Evolutionary conservation across 2,888 invertebrate species (phyloP).

Genomic region (Diogma glabrata): DNA sequence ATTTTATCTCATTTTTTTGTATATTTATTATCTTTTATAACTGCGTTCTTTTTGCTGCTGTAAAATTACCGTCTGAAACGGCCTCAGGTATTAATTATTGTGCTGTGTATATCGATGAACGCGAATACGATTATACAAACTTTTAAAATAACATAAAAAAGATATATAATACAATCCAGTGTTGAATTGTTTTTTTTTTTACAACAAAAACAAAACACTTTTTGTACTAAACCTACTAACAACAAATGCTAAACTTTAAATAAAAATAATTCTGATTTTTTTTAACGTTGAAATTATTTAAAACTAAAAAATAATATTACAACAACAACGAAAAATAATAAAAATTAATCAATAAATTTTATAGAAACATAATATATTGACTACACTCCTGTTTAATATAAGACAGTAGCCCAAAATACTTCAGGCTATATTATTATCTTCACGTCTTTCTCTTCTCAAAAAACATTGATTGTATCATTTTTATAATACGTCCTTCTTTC

Average conservation of each 20-base stretch:
- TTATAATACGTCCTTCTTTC: slow-evolving; percentile 8
- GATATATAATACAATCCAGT: slow-evolving; percentile 5
- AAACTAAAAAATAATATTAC: neutral
- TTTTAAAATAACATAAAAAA: neutral
- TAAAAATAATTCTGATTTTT: too few species aligned
- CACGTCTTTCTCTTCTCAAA: slow-evolving; percentile 6
- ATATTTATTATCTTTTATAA: slow-evolving; percentile 4
- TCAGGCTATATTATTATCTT: slow-evolving; percentile 11
- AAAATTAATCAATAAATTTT: slow-evolving; percentile 5
- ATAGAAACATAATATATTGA: slow-evolving; percentile 6
- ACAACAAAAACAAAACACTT: neutral
- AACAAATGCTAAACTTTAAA: too few species aligned
- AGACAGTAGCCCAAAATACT: slow-evolving; percentile 12
- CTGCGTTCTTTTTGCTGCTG: slow-evolving; percentile 7
- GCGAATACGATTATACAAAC: slow-evolving; percentile 7
- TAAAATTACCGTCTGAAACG: slow-evolving; percentile 11
- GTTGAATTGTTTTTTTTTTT: slow-evolving; percentile 9
- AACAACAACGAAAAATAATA: neutral
- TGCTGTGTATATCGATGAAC: slow-evolving; percentile 9
- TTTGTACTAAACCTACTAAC: slow-evolving; percentile 1
- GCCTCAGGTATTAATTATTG: slow-evolving; percentile 13
- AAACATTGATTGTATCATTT: slow-evolving; percentile 8
- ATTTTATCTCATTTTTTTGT: too few species aligned
- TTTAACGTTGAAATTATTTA: neutral
- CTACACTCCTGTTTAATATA: slow-evolving; percentile 7